Base-by-base conservation (phyloP, 2,797 vertebrate species). In the Hafferia zeledoni region DNA sequence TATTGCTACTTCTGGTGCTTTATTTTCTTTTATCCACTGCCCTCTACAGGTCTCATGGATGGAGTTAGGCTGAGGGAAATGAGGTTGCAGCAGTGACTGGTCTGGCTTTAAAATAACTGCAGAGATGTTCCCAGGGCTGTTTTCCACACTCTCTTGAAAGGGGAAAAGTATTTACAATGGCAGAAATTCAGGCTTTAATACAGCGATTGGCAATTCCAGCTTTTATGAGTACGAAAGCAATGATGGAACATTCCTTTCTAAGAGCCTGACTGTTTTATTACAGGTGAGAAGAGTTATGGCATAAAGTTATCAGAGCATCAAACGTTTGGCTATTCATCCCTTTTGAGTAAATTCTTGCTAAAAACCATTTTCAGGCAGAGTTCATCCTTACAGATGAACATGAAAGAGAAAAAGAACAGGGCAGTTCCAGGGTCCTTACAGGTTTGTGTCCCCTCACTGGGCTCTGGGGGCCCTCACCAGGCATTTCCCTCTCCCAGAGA, bases 1-100 rank as follows among this genome's bases (percentile, higher is more conserved):
- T 77, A 53, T 50, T 41, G 55, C 67, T 52, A 6, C 37, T 96
- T 81, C 57, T 83, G 52, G 17, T 35, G 47, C 83, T 94, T 87
- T 71, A 84, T 97, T 97, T 91, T 95, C 96, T 96, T 97, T 93
- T 96, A 95, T 88, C 97, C 92, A 89, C 86, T 97, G 97, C 96
- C 96, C 96, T 97, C 97, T 96, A 97, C 93, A 97, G 96, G 95
- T 89, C 85, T 85, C 33, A 11, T 35, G 43, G 47, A 61, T 88
- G 31, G 93, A 94, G 92, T 81, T 33, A 76, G 80, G 23, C 44
- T n/a, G 25, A 71, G 25, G 80, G 77, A 94, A 89, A 69, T 8
- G 13, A 63, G 31, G 13, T 27, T 83, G 69, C 31, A 37, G 35
- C 76, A 65, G 4, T 9, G 71, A 17, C 19, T 41, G 35, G 39